Conservation (phyloP, 64 coral and sea anemone species). For the Montipora cactus region DNA sequence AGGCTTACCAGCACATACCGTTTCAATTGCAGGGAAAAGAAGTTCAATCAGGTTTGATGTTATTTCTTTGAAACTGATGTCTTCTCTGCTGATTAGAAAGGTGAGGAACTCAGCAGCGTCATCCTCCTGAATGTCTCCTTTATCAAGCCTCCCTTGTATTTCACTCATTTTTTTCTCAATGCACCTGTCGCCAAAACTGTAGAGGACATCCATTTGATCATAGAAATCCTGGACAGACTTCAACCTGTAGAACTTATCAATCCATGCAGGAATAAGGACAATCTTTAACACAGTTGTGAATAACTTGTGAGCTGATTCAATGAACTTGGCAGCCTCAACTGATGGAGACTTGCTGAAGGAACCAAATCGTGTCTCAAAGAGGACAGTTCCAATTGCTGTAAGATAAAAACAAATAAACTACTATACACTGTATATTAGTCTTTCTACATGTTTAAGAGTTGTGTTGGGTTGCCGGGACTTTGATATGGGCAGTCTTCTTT, state of each 20-base stretch:
- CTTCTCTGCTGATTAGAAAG: constrained; percentile 70
- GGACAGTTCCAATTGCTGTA: constrained; percentile 80
- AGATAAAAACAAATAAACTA: background rate
- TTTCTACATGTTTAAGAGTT: too few species aligned
- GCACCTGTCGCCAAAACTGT: constrained; percentile 70
- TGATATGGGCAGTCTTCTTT: too few species aligned
- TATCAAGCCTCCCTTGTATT: constrained; percentile 46
- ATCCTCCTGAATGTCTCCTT: constrained; percentile 28
- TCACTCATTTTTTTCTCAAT: constrained; percentile 56
- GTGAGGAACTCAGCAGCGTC: constrained; percentile 67
- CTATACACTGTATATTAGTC: too few species aligned
- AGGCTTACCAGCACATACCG: constrained; percentile 21
- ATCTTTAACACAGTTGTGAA: background rate
- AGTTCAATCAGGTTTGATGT: constrained; percentile 75
- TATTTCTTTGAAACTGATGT: constrained; percentile 61
- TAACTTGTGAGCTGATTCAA: constrained; percentile 52
- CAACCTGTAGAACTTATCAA: constrained; percentile 69
- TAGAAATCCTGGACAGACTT: constrained; percentile 61
- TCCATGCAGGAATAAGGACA: constrained; percentile 54
- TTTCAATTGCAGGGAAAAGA: constrained; percentile 73
- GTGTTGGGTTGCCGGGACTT: too few species aligned
- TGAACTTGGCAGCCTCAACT: constrained; percentile 64
- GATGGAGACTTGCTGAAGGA: constrained; percentile 63
- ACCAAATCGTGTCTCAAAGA: constrained; percentile 86
- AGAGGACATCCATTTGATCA: constrained; percentile 70